Conservation (phyloP, 2,797 vertebrate species). For the Brachyalestes nurse region DNA sequence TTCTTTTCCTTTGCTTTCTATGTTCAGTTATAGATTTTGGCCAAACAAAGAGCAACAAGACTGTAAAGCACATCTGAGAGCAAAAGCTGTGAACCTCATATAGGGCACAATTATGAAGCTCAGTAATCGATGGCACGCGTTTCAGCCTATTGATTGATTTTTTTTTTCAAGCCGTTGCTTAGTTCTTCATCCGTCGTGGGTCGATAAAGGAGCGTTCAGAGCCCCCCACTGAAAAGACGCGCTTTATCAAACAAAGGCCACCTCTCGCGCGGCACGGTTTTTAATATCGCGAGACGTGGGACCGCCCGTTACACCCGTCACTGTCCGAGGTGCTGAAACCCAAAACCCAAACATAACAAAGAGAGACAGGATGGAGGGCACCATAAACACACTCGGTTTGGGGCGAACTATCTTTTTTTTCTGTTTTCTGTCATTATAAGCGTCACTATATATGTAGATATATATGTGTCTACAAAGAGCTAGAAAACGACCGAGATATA, state of each 20-base stretch:
- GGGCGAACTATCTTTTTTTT: neutral
- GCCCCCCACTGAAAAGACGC: constrained; percentile 8
- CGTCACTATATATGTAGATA: too few relatives aligned
- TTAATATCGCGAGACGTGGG: neutral
- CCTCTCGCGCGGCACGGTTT: neutral
- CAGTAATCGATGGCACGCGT: neutral
- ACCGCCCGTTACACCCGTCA: constrained; percentile 28
- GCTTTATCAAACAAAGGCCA: constrained; percentile 7
- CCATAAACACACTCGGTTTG: neutral
- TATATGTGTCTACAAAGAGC: too few relatives aligned
- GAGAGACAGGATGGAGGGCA: neutral
- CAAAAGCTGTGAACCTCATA: neutral
- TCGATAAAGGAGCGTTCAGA: constrained; percentile 2
- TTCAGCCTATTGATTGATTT: constrained; percentile 23
- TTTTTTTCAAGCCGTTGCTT: neutral
- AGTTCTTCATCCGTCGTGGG: constrained; percentile 1
- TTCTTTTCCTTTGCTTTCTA: neutral
- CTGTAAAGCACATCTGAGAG: neutral
- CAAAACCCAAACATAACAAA: constrained; percentile 27
- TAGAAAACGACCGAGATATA: too few relatives aligned
- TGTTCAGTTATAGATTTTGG: too few relatives aligned
- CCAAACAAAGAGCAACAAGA: neutral
- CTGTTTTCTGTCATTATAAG: too few relatives aligned
- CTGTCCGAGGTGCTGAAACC: constrained; percentile 73
- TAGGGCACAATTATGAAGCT: neutral